Evolutionary conservation across 35 echinoderm and acorn worm genomes (phyloP).

Genomic region (Chiridota heheva): DNA sequence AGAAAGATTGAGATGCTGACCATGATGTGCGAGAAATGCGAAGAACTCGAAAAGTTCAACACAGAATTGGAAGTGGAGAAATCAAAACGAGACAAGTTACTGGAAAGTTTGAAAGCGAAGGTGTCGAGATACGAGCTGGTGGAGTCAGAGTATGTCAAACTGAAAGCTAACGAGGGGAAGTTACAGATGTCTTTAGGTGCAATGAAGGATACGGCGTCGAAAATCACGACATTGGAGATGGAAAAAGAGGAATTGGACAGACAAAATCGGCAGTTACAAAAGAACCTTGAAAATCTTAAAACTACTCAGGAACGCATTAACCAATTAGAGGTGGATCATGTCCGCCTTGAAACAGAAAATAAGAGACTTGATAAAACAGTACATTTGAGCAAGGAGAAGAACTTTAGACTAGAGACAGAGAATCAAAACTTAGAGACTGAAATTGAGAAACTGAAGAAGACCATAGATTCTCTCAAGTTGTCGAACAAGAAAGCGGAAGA

Average conservation of each 20-base stretch:
- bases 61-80: constrained; percentile 87
- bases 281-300: constrained; percentile 73
- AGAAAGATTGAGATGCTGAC: constrained; percentile 76
- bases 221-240: constrained; percentile 73
- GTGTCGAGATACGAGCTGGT: constrained; percentile 70
- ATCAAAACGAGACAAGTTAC: constrained; percentile 57
- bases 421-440: constrained; percentile 88
- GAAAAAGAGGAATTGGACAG: constrained; percentile 92
- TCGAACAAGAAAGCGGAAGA: constrained; percentile 77
- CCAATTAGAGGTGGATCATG: constrained; percentile 93
- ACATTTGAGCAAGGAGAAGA: constrained; percentile 62
- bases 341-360: constrained; percentile 82
- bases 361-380: constrained; percentile 66
- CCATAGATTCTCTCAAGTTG: constrained; percentile 70
- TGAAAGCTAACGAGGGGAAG: constrained; percentile 70
- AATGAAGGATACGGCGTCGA: constrained; percentile 61
- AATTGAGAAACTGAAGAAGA: constrained; percentile 75
- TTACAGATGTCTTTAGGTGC: constrained; percentile 78
- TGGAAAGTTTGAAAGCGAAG: constrained; percentile 65
- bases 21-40: constrained; percentile 86
- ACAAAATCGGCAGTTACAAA: constrained; percentile 87
- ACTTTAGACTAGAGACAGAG: constrained; percentile 77
- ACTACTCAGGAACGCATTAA: constrained; percentile 67
- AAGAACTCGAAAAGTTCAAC: constrained; percentile 81
- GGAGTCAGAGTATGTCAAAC: constrained; percentile 74